Conservation (phyloP, 1,140 invertebrate genomes). For the Drosophila ficusphila region DNA sequence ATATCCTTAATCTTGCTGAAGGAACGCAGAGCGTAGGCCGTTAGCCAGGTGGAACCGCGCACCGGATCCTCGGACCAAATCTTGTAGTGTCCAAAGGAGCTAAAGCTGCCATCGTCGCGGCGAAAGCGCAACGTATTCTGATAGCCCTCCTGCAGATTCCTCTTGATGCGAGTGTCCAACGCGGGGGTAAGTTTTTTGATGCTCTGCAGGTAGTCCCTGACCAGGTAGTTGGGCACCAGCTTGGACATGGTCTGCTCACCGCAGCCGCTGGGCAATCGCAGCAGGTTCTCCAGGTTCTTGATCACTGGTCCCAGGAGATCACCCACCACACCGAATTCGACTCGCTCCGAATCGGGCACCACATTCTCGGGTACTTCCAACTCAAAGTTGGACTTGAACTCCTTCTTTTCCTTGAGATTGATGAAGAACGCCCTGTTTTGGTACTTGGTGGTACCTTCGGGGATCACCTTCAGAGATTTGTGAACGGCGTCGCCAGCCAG, state of each 20-base stretch:
- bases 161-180: conserved; percentile 89
- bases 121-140: conserved; percentile 96
- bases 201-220: conserved; percentile 89
- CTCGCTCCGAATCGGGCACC: conserved; percentile 88
- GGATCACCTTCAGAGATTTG: conserved; percentile 89
- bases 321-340: conserved; percentile 90
- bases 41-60: conserved; percentile 96
- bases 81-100: conserved; percentile 90
- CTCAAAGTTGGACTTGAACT: conserved; percentile 87
- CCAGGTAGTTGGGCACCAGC: conserved; percentile 95
- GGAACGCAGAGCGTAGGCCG: conserved; percentile 95
- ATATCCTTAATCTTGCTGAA: conserved; percentile 92
- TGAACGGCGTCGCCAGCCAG: conserved; percentile 90
- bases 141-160: conserved; percentile 94
- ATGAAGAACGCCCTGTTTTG: conserved; percentile 91
- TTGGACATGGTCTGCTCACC: conserved; percentile 98
- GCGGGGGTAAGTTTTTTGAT: conserved; percentile 81
- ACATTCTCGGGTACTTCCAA: conserved; percentile 89
- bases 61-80: conserved; percentile 65
- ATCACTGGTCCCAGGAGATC: conserved; percentile 91
- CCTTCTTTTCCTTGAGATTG: conserved; percentile 87
- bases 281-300: conserved; percentile 90
- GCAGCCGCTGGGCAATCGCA: conserved; percentile 94
- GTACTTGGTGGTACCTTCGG: conserved; percentile 92
- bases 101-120: conserved; percentile 96